Evolutionary conservation across 2,797 vertebrate species (phyloP).

Genomic region (Catostomus latipinnis): DNA sequence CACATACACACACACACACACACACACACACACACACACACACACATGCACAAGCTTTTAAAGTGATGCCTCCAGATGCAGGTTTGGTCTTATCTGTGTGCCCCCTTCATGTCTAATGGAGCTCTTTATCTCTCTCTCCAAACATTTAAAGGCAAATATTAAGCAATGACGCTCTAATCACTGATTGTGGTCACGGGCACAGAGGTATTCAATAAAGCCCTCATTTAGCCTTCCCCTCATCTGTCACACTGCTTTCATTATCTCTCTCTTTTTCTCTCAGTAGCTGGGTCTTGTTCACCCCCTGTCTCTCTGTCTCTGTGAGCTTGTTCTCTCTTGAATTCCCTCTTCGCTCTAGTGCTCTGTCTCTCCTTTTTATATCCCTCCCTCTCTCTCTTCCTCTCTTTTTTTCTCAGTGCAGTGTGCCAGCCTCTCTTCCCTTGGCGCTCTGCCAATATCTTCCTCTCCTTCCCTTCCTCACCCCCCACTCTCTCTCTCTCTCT

Average conservation of each 20-base stretch:
- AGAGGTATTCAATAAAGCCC: conserved; percentile 70
- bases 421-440: conserved; percentile 54
- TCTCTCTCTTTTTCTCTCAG: conserved; percentile 30
- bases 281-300: conserved; percentile 52
- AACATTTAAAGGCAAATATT: conserved; percentile 79
- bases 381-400: conserved; percentile 24
- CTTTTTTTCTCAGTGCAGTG: conserved; percentile 39
- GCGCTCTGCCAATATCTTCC: conserved; percentile 66
- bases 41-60: neutral
- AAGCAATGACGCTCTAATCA: conserved; percentile 75
- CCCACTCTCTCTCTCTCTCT: conserved; percentile 50
- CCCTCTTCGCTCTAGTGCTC: conserved; percentile 35
- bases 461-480: conserved; percentile 55
- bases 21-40: neutral
- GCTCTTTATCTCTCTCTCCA: conserved; percentile 44
- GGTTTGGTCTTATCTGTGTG: conserved; percentile 17
- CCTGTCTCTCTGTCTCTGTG: conserved; percentile 34
- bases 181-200: conserved; percentile 72
- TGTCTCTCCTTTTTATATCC: conserved; percentile 14
- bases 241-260: conserved; percentile 39
- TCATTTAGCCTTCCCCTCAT: conserved; percentile 73
- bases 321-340: conserved; percentile 39
- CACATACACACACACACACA: conserved; percentile 17
- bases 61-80: conserved; percentile 18
- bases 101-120: conserved; percentile 27